Conservation (phyloP, 2,797 vertebrate species). For the Microctenopoma steveboyesi region DNA sequence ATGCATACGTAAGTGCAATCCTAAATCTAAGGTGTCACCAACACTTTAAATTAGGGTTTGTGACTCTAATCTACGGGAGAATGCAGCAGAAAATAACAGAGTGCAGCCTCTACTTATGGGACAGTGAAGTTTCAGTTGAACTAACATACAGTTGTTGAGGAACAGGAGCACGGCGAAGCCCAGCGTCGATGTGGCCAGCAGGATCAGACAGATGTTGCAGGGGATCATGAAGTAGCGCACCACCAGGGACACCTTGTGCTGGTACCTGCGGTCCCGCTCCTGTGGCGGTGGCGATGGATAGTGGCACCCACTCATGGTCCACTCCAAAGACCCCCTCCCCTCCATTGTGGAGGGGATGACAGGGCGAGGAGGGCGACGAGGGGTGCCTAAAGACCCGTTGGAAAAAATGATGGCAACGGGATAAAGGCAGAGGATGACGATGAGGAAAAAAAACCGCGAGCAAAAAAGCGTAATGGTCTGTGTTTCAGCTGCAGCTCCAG, state of each 20-base stretch:
- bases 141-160: slow-evolving; percentile 96
- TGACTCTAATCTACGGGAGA: too few relatives aligned
- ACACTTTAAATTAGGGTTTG: neutral
- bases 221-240: slow-evolving; percentile 98
- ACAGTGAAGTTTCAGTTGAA: slow-evolving; percentile 15
- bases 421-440: slow-evolving; percentile 36
- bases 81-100: neutral
- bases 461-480: slow-evolving; percentile 39
- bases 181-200: slow-evolving; percentile 93
- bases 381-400: slow-evolving; percentile 74
- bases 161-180: slow-evolving; percentile 95
- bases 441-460: slow-evolving; percentile 34
- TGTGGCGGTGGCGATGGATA: slow-evolving; percentile 83
- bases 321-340: slow-evolving; percentile 79
- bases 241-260: slow-evolving; percentile 94
- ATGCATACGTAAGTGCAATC: neutral
- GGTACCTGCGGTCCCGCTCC: slow-evolving; percentile 90
- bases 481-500: slow-evolving; percentile 74
- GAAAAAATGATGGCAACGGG: slow-evolving; percentile 74
- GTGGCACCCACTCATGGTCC: slow-evolving; percentile 89
- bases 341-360: slow-evolving; percentile 71
- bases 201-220: slow-evolving; percentile 98
- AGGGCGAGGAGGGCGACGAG: slow-evolving; percentile 73
- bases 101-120: slow-evolving; percentile 8
- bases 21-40: neutral